Conservation (phyloP, 2,113 vertebrate species). For the Tapirus terrestris region DNA sequence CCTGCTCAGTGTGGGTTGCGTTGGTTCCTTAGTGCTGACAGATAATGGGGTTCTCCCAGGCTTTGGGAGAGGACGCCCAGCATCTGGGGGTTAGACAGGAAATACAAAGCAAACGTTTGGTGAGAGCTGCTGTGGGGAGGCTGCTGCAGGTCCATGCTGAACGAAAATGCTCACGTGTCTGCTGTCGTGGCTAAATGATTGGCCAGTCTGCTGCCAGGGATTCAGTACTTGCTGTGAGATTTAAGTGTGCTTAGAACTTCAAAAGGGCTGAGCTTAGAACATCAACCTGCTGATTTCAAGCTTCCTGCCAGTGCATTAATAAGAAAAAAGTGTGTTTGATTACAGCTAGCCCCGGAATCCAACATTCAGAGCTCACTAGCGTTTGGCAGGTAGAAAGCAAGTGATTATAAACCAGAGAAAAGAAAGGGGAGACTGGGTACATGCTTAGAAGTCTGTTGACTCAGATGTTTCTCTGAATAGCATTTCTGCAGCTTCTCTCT, state of each 20-base stretch:
- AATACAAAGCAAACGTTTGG: neutral
- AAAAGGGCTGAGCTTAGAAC: neutral
- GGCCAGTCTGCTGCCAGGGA: neutral
- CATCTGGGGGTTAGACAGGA: neutral
- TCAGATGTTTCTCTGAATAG: neutral
- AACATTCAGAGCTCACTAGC: neutral
- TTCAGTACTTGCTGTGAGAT: slow-evolving; percentile 1
- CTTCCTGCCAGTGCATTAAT: neutral
- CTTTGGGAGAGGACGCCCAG: neutral
- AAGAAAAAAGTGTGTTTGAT: neutral
- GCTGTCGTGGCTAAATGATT: neutral
- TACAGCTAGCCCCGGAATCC: neutral
- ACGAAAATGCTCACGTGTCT: neutral
- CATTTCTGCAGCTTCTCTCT: neutral
- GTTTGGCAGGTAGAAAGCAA: neutral
- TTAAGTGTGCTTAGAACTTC: slow-evolving; percentile 38
- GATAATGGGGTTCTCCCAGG: neutral
- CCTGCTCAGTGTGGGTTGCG: neutral
- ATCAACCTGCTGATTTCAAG: neutral
- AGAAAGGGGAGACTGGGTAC: neutral
- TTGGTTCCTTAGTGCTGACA: neutral
- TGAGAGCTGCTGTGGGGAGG: neutral
- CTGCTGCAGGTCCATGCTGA: neutral
- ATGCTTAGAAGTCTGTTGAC: neutral
- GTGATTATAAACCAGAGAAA: neutral